Percentiles rank a stretch among this genome's conserved stretches.
Conservation (phyloP, 2,797 vertebrate genomes). For the Myotis pilosus region DNA sequence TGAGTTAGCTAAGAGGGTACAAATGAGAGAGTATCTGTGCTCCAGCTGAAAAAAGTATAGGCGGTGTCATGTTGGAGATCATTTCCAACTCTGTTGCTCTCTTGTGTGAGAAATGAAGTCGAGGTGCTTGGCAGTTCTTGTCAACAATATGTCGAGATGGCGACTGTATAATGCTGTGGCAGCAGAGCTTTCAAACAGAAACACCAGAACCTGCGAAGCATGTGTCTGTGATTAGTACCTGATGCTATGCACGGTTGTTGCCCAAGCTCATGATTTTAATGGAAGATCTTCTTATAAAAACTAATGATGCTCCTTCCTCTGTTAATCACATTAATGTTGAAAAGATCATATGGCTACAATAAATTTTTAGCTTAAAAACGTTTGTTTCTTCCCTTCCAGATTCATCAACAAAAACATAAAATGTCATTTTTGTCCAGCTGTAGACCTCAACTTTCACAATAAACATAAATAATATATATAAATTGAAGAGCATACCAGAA, state of each 20-base stretch:
- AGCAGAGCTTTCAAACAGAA: constrained; percentile 70
- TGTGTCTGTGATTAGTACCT: constrained; percentile 72
- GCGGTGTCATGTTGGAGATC: constrained; percentile 42
- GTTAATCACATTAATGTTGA: constrained; percentile 38
- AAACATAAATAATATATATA: constrained; percentile 5
- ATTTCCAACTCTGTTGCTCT: constrained; percentile 53
- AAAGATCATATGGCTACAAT: constrained; percentile 49
- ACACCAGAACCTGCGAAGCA: constrained; percentile 60
- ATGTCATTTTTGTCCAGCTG: constrained; percentile 11
- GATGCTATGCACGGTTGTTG: constrained; percentile 25
- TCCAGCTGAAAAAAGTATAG: constrained; percentile 68
- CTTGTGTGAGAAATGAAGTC: constrained; percentile 59
- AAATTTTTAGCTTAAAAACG: not conserved
- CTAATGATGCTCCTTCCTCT: not conserved
- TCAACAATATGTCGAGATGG: constrained; percentile 64
- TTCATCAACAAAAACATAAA: constrained; percentile 47
- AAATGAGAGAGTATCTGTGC: constrained; percentile 59
- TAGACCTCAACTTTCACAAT: constrained; percentile 17
- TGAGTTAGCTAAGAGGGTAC: constrained; percentile 42
- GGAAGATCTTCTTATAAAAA: constrained; percentile 6
- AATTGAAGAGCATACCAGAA: not conserved
- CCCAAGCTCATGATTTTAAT: not conserved
- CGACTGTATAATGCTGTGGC: constrained; percentile 29
- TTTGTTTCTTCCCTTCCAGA: constrained; percentile 65
- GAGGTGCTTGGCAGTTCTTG: constrained; percentile 71